A percentile compares a stretch with the other conserved stretches of the same genome.
Conservation (phyloP, 2,113 vertebrate species). For the Centropristis striata region DNA sequence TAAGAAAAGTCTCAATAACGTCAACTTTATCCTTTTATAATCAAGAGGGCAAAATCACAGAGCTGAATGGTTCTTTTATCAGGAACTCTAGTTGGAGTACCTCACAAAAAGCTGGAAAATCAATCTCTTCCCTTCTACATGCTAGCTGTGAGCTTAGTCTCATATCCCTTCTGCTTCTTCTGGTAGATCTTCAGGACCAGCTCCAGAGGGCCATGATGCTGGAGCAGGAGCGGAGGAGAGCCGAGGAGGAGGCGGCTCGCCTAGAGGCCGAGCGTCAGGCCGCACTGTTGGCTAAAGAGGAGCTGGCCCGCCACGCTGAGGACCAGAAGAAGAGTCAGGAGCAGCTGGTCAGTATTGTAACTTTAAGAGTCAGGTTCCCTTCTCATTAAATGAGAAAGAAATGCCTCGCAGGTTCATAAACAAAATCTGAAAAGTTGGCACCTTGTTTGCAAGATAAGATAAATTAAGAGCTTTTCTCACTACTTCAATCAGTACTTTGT, state of each 20-base stretch:
- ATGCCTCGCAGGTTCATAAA: neutral
- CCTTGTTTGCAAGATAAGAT: neutral
- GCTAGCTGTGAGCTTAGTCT: neutral
- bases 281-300: conserved; percentile 93
- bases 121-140: neutral
- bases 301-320: conserved; percentile 90
- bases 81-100: neutral
- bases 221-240: conserved; percentile 91
- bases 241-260: conserved; percentile 90
- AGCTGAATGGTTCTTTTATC: neutral
- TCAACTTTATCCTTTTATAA: neutral
- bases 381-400: neutral
- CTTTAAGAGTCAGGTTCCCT: neutral
- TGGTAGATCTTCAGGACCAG: conserved; percentile 93
- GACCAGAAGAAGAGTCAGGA: conserved; percentile 94
- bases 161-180: neutral
- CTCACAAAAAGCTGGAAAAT: neutral
- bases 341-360: conserved; percentile 88
- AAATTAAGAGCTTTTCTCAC: neutral
- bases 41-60: neutral
- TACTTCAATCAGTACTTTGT: neutral
- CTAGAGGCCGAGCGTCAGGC: conserved; percentile 92
- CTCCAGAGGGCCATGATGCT: conserved; percentile 89
- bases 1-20: neutral
- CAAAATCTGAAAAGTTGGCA: neutral